These are phyloP conservation scores for Montipora sp. DNA, from an alignment of 64 coral and sea anemone genomes.

Conservation along the genomic window DNA sequence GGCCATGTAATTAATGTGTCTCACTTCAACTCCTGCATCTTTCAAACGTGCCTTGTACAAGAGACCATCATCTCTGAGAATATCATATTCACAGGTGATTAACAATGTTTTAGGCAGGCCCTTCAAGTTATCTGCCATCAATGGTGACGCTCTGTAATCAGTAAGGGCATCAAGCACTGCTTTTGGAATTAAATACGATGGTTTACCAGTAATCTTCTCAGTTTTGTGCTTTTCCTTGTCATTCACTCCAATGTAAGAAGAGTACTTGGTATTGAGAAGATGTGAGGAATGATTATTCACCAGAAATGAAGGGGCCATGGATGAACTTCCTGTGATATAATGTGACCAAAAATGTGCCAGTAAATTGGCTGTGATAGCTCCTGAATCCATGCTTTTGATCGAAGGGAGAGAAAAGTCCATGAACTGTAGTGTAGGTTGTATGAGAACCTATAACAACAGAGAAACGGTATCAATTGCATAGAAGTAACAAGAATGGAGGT, in stretches of 20 bases:
- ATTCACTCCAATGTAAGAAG: conserved; percentile 53
- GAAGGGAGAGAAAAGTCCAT: conserved; percentile 81
- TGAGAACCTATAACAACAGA: conserved; percentile 55
- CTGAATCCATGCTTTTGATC: not conserved
- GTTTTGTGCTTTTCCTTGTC: not conserved
- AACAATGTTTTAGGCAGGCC: conserved; percentile 62
- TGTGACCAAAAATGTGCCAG: conserved; percentile 35
- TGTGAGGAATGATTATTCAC: conserved; percentile 56
- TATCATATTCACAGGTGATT: conserved; percentile 68
- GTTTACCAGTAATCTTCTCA: not conserved
- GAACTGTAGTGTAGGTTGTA: conserved; percentile 79
- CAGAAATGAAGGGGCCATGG: conserved; percentile 39
- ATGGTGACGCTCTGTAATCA: conserved; percentile 60
- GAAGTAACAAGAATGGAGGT: not conserved
- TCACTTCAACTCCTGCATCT: conserved; percentile 68
- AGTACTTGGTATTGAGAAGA: conserved; percentile 79
- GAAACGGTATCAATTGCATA: not conserved
- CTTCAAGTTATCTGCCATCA: conserved; percentile 52
- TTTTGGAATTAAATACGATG: conserved; percentile 42
- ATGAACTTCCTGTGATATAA: conserved; percentile 51
- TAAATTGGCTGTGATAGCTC: not conserved
- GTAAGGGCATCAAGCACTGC: conserved; percentile 34
- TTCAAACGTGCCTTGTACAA: conserved; percentile 63
- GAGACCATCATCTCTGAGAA: conserved; percentile 63
- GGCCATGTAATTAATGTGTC: conserved; percentile 46